Base-by-base conservation (phyloP, 2,888 invertebrate species). In the Drosophila putrida region DNA sequence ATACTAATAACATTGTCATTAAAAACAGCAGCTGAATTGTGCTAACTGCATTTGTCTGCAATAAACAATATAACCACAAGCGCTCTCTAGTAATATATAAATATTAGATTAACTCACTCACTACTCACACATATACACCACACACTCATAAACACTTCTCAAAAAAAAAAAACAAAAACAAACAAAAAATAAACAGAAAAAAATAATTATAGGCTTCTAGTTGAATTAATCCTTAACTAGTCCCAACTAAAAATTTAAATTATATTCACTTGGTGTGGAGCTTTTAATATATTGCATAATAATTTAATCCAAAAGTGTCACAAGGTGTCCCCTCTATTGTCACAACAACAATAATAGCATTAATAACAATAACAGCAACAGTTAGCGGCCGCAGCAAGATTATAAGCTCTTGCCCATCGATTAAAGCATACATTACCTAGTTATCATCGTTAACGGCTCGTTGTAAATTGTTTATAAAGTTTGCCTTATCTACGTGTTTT, bases 211-310 rank as follows among this genome's bases (percentile, higher is more conserved):
- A 74, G 64, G 78, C 79, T 81, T 75, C 89, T 85, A 85, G 78
- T 82, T 85, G 77, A 89, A 90, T 84, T 86, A 84, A 82, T 74
- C 68, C 80, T 76, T 88, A 78, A 89, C 88, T 90, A 90, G 90
- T 89, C 88, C 78, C 83, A 76, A 86, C 75, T 70, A 75, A 74
- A 73, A 50, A 73, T 47, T 47, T 63, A 15, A 50, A 49, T 67
- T 47, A 33, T 53, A 69, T 75, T 63, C 67, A 71, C 69, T 60
- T 49, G 64, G 61, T 75, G 73, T 68, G 71, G 53, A 88, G 72
- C 71, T 74, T 71, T 61, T 65, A 62, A 69, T 43, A 57, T 51
- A 61, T 60, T 66, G 66, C 67, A 66, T 71, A 63, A 65, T 54
- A 50, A 63, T 50, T 27, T 55, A 53, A 67, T 53, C 44, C 50